Evolutionary conservation across 2,888 invertebrate genomes (phyloP).

Genomic region (Synanthedon tipuliformis): DNA sequence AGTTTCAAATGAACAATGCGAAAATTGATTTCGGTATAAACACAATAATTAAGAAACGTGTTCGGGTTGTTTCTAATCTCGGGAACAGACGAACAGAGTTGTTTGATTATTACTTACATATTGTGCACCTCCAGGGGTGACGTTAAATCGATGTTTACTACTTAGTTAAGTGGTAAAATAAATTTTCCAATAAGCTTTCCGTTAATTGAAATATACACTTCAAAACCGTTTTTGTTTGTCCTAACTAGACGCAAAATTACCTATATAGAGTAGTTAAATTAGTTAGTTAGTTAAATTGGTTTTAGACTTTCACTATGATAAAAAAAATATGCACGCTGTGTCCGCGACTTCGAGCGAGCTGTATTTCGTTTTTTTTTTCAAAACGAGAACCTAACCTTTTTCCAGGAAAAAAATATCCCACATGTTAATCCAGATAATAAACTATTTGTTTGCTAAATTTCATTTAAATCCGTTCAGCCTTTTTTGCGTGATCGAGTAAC

Average conservation of each 20-base stretch:
- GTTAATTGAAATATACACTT: constrained; percentile 17
- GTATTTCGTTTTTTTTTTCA: no score
- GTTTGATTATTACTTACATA: constrained; percentile 24
- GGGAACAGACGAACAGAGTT: constrained; percentile 10
- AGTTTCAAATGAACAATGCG: no score
- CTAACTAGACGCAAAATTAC: neutral
- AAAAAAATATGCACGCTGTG: neutral
- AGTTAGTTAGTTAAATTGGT: neutral
- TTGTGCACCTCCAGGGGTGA: constrained; percentile 3
- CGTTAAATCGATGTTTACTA: constrained; percentile 2
- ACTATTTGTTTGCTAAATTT: no score
- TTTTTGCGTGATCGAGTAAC: no score
- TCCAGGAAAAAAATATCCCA: no score
- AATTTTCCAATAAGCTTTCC: constrained; percentile 28
- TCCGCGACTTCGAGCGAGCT: neutral
- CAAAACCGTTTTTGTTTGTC: neutral
- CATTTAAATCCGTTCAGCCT: no score
- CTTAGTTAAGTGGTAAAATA: constrained; percentile 9
- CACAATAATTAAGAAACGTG: no score
- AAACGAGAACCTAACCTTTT: no score
- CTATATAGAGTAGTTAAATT: neutral
- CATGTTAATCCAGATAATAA: no score
- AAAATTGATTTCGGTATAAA: no score
- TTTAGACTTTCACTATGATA: neutral
- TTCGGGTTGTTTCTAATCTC: neutral